Percentiles rank a stretch among this genome's conserved stretches.
These are phyloP conservation scores for Porites cylindrica DNA, from an alignment of 92 coral and sea anemone genomes.

Conservation along the genomic window DNA sequence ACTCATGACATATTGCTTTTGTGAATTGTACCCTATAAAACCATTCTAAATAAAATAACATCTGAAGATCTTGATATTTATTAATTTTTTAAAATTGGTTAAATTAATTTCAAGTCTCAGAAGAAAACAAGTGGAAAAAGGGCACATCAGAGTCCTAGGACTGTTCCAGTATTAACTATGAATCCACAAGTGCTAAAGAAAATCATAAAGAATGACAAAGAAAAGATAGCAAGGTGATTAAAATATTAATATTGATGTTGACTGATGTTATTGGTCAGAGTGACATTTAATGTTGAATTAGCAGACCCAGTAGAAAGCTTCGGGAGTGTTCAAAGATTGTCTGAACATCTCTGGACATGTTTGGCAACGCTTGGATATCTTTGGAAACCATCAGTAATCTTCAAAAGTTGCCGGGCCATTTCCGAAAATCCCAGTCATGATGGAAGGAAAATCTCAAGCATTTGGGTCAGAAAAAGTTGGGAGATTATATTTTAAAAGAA, in stretches of 20 bases:
- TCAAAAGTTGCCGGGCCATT: too few species aligned
- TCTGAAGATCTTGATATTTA: not conserved
- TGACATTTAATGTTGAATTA: not conserved
- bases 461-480: too few species aligned
- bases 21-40: too few species aligned
- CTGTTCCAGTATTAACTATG: slow-evolving; percentile 35
- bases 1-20: not conserved
- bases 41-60: not conserved
- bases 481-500: too few species aligned
- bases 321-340: too few species aligned
- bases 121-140: slow-evolving; percentile 37
- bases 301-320: not conserved
- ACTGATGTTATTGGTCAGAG: not conserved
- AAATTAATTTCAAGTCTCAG: slow-evolving; percentile 4
- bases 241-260: slow-evolving; percentile 17
- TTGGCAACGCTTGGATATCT: too few species aligned
- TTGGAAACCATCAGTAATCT: too few species aligned
- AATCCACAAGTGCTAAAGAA: slow-evolving; percentile 35
- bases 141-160: slow-evolving; percentile 33
- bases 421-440: too few species aligned
- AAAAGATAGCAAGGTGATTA: slow-evolving; percentile 47
- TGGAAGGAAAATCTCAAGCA: too few species aligned
- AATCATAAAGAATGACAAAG: slow-evolving; percentile 27
- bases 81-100: not conserved
- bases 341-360: too few species aligned